Percentiles rank a stretch among this genome's conserved stretches.
Conservation (phyloP, 2,797 vertebrate species). For the Pangasius djambal region DNA sequence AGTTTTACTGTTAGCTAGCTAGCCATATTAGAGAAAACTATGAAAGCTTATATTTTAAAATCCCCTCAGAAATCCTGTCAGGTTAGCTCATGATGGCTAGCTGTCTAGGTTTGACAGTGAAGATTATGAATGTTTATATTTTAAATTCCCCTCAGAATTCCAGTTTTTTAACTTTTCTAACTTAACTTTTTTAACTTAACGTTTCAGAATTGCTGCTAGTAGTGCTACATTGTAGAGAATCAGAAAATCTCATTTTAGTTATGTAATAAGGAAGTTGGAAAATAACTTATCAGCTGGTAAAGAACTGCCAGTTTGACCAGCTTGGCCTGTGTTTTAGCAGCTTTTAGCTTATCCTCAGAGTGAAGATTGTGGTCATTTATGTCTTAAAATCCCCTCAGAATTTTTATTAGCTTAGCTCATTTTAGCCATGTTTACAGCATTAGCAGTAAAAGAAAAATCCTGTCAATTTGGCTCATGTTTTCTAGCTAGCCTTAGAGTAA, state of each 20-base stretch:
- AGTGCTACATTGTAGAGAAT: background rate
- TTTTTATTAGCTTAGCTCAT: too few relatives aligned
- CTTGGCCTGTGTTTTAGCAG: background rate
- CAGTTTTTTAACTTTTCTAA: too few relatives aligned
- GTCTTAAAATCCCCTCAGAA: background rate
- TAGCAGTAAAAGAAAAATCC: background rate
- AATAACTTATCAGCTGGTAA: background rate
- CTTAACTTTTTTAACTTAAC: too few relatives aligned
- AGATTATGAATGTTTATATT: background rate
- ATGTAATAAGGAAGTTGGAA: background rate
- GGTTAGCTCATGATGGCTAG: background rate
- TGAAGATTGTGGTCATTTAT: background rate
- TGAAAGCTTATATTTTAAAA: background rate
- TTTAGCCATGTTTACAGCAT: background rate
- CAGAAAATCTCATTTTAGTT: background rate
- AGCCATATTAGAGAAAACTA: background rate
- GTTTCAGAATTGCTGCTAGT: background rate
- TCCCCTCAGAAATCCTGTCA: background rate
- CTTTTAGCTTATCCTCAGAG: background rate
- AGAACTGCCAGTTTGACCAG: background rate
- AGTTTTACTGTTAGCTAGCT: background rate
- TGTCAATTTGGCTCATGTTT: background rate
- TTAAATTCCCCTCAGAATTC: background rate
- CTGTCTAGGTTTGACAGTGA: background rate
- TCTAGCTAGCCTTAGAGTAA: background rate